These are phyloP conservation scores for Idaea aversata DNA, from an alignment of 2,888 invertebrate genomes.

Conservation along the genomic window DNA sequence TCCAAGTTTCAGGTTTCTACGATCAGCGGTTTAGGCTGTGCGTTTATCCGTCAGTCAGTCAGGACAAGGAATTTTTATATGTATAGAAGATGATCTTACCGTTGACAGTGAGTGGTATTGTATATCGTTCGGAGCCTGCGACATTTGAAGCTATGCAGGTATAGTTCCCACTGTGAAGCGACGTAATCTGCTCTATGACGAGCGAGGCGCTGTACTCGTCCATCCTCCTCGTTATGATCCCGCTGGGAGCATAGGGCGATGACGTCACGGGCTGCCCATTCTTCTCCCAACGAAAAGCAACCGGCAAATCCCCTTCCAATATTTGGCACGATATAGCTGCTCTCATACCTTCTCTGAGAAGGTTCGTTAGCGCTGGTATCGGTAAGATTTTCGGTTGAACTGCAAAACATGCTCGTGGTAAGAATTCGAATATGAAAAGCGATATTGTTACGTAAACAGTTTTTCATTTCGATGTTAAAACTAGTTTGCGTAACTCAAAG, in stretches of 20 bases:
- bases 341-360: constrained; percentile 90
- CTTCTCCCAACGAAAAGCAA: constrained; percentile 95
- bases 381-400: constrained; percentile 92
- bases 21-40: no score
- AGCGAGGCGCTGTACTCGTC: constrained; percentile 93
- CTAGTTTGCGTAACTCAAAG: no score
- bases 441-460: not conserved
- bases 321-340: constrained; percentile 95
- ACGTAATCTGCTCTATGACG: constrained; percentile 91
- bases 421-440: constrained; percentile 9
- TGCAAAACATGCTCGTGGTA: constrained; percentile 53
- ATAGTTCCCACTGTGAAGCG: constrained; percentile 93
- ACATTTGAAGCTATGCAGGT: constrained; percentile 95
- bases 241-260: constrained; percentile 77
- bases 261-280: constrained; percentile 88
- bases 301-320: constrained; percentile 94
- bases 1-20: no score
- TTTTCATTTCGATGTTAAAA: no score
- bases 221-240: constrained; percentile 78
- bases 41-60: no score
- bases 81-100: constrained; percentile 80
- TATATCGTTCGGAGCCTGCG: constrained; percentile 88
- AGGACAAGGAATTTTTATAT: no score
- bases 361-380: constrained; percentile 89
- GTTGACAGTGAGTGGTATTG: constrained; percentile 90